phyloP scores from a whole-genome alignment of 2,113 vertebrate species.

The Cynocephalus volans region DNA sequence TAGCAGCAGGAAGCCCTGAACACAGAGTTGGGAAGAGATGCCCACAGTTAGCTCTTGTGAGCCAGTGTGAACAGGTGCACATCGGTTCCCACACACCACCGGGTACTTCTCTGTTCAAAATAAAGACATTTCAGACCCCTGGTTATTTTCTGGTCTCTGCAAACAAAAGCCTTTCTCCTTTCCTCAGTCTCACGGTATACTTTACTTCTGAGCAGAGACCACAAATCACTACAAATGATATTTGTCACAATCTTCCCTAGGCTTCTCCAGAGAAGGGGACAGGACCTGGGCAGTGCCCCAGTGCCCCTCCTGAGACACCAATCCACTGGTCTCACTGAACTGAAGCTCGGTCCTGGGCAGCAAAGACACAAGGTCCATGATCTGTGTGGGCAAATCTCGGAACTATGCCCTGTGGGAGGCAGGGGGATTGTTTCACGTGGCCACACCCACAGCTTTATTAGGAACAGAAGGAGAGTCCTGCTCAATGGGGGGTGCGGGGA shows the following conservation, averaged over 20 bases:
- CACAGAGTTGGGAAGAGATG: background rate
- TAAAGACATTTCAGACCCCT: background rate
- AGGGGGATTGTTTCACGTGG: background rate
- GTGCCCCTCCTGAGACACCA: background rate
- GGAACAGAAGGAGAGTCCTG: background rate
- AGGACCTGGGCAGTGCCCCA: background rate
- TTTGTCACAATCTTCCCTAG: background rate
- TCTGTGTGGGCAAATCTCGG: background rate
- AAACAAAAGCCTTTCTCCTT: background rate
- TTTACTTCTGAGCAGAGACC: background rate
- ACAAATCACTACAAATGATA: background rate
- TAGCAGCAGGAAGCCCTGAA: background rate
- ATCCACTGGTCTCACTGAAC: background rate
- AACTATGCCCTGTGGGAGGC: background rate
- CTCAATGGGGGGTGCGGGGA: background rate
- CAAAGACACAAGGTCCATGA: background rate
- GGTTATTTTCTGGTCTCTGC: background rate
- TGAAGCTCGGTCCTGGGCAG: background rate
- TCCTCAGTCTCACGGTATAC: background rate
- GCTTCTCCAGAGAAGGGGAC: background rate
- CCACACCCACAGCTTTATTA: background rate
- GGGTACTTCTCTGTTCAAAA: background rate
- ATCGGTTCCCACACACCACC: no score
- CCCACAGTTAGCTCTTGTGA: rapidly evolving
- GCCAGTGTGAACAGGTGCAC: background rate